phyloP scores from a whole-genome alignment of 2,113 vertebrate species.

The Lagenorhynchus albirostris region DNA sequence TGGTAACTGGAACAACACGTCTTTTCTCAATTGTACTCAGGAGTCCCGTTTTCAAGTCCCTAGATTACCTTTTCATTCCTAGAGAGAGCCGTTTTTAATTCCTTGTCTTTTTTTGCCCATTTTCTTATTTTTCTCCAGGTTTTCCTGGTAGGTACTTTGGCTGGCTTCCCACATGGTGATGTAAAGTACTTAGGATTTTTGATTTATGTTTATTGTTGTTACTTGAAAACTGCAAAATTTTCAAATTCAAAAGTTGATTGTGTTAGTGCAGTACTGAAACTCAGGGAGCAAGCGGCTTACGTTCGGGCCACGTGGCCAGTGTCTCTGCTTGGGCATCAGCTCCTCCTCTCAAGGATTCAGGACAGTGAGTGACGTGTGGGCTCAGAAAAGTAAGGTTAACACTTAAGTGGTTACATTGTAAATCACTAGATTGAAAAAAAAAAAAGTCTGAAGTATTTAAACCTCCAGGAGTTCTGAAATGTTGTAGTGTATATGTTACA shows the following conservation, averaged over 20 bases:
- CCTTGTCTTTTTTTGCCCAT: neutral
- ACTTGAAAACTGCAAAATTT: neutral
- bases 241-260: too few relatives aligned
- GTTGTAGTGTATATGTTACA: neutral
- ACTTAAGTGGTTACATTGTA: neutral
- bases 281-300: fast-evolving
- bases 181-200: neutral
- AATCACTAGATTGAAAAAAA: neutral
- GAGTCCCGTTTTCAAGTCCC: neutral
- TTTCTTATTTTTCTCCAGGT: neutral
- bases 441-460: neutral
- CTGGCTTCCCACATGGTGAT: neutral
- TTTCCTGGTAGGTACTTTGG: neutral
- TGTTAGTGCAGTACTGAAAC: neutral
- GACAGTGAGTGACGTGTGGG: neutral
- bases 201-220: neutral
- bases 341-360: fast-evolving
- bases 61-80: neutral
- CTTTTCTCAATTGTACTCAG: neutral
- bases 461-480: conserved; percentile 21
- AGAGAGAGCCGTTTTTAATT: neutral
- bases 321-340: fast-evolving
- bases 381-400: neutral
- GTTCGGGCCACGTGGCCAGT: fast-evolving
- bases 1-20: neutral